Evolutionary conservation across 2,113 vertebrate species (phyloP), one percentile per base, ranked within the genome.

Genomic region (Caranx melampygus): DNA sequence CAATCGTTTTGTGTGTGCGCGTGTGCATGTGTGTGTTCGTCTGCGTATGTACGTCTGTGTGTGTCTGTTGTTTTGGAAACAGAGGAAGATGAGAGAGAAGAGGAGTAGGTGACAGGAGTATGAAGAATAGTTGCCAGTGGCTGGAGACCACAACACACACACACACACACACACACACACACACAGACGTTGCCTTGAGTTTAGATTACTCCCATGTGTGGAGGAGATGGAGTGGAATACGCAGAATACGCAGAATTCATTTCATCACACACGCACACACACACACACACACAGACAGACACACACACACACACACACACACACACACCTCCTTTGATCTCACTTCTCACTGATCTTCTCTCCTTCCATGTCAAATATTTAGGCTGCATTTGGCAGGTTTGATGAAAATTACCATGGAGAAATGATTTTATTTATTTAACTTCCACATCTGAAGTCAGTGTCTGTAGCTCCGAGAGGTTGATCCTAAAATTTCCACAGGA

Each of bases 311-410:
- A n/a, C 70, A 44, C 69, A 64, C 67, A n/a, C n/a, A n/a, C n/a
- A n/a, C n/a, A n/a, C n/a, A n/a, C n/a, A n/a, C n/a, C 65, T 60
- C 78, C 86, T 93, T 93, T 93, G 93, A 94, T 94, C 91, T 93
- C 86, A 64, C 81, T 79, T 52, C 86, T 90, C 87, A 92, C 92
- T 94, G 93, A 95, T 94, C 90, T 93, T 83, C 89, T 90, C 88
- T 85, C 81, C 87, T 89, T 88, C 88, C 87, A 87, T 91, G 91
- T 95, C 94, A 94, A 94, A 95, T 93, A 94, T 95, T 95, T 93
- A 93, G 92, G 88, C 90, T 89, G 86, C 84, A 83, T 94, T 92
- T 94, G 93, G 88, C 93, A 92, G 92, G 83, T 92, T 92, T 92
- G 93, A 91, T 21, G 77, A 90, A 92, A 88, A 94, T 92, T 89